Evolutionary conservation across 2,113 vertebrate genomes (phyloP).

Genomic region (Asarcornis scutulata): DNA sequence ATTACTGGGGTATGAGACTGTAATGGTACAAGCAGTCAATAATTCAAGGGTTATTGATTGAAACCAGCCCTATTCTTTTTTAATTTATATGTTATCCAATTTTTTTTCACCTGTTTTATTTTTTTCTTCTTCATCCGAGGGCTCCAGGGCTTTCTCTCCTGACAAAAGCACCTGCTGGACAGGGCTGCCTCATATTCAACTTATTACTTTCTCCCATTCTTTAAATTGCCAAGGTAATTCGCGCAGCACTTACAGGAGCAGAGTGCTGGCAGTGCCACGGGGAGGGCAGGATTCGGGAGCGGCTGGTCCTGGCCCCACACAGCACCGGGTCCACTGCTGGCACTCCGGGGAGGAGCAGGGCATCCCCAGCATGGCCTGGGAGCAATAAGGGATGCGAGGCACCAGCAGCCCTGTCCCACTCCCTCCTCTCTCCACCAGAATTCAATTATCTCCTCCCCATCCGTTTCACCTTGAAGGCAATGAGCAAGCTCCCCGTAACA

Average conservation of each 20-base stretch:
- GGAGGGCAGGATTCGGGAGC: neutral
- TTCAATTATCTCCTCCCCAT: neutral
- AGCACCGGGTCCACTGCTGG: fast-evolving
- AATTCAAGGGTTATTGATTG: conserved; percentile 76
- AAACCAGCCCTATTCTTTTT: conserved; percentile 66
- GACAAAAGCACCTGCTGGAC: conserved; percentile 31
- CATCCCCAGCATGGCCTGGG: neutral
- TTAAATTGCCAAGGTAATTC: neutral
- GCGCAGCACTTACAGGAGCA: neutral
- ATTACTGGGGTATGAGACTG: conserved; percentile 34
- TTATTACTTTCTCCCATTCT: conserved; percentile 1
- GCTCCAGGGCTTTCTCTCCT: conserved; percentile 10
- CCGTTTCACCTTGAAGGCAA: neutral
- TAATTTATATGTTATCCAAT: conserved; percentile 73
- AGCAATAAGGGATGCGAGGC: neutral
- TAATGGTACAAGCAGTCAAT: conserved; percentile 70
- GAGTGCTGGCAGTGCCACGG: neutral
- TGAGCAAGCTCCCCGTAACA: neutral
- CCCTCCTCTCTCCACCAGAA: fast-evolving
- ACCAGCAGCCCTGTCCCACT: neutral
- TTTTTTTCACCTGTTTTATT: conserved; percentile 33
- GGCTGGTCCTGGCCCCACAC: neutral
- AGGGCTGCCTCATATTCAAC: neutral
- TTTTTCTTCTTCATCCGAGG: neutral
- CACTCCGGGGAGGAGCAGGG: neutral